These are phyloP conservation scores for Neodiprion lecontei DNA, from an alignment of 1,140 invertebrate species.

Conservation along the genomic window DNA sequence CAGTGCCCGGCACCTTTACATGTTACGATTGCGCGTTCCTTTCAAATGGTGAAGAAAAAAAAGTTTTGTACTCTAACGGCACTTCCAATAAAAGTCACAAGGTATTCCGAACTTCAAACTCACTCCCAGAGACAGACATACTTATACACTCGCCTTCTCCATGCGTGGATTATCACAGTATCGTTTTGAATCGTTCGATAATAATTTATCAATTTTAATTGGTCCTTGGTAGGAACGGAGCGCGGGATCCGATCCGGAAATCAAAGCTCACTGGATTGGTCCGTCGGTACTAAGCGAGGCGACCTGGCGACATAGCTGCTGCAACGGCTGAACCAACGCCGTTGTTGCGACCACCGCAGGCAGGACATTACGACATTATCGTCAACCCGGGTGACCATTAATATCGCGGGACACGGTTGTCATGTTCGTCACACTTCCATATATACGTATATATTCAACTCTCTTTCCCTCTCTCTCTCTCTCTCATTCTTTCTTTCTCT, in stretches of 20 bases:
- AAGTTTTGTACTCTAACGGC: no score
- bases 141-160: no score
- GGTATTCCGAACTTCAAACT: no score
- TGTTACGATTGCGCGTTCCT: no score
- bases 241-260: not conserved
- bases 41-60: no score
- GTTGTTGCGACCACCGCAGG: not conserved
- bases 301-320: not conserved
- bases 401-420: conserved; percentile 3
- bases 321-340: no score
- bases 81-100: no score
- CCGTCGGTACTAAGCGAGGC: not conserved
- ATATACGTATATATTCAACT: not conserved
- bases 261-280: not conserved
- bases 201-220: conserved; percentile 8
- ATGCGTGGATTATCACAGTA: not conserved
- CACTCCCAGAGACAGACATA: no score
- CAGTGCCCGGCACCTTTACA: no score
- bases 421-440: conserved; percentile 7
- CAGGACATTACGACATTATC: conserved; percentile 7
- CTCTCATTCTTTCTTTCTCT: no score
- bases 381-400: not conserved
- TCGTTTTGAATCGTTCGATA: conserved; percentile 5
- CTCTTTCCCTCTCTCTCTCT: no score
- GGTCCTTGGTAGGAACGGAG: not conserved